Percentiles rank a stretch among this genome's conserved stretches.
phyloP scores from a whole-genome alignment of 1,140 invertebrate genomes.

The Meloidogyne exigua region DNA sequence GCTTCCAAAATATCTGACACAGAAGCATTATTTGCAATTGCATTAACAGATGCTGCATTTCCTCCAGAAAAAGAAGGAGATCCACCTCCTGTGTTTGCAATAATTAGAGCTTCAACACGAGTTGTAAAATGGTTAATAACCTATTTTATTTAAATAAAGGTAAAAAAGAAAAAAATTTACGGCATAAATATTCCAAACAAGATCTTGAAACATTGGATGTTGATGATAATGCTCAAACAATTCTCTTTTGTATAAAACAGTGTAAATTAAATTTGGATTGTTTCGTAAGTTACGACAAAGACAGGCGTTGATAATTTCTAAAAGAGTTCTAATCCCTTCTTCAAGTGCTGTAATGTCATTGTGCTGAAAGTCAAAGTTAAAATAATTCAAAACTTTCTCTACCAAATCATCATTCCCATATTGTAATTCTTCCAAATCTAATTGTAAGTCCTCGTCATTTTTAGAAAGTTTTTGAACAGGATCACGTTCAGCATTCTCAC shows the following conservation, averaged over 20 bases:
- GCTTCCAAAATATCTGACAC: constrained; percentile 80
- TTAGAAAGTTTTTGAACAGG: constrained; percentile 33
- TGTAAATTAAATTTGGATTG: constrained; percentile 93
- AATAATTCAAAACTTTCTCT: neutral
- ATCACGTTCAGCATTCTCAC: constrained; percentile 54
- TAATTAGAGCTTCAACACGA: constrained; percentile 72
- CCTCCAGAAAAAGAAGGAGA: neutral
- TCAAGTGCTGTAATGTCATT: constrained; percentile 90
- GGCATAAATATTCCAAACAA: constrained; percentile 92
- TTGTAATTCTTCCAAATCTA: neutral
- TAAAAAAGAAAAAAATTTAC: constrained; percentile 67
- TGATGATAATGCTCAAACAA: constrained; percentile 82
- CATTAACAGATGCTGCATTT: constrained; percentile 2
- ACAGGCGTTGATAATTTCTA: constrained; percentile 53
- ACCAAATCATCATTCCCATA: constrained; percentile 3
- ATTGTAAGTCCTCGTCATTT: constrained; percentile 20
- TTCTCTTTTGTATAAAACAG: constrained; percentile 86
- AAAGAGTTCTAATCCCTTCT: constrained; percentile 79
- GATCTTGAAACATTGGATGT: constrained; percentile 87
- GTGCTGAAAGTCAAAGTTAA: constrained; percentile 65
- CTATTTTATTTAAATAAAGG: constrained; percentile 65
- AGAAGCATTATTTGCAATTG: constrained; percentile 20
- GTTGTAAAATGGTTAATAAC: constrained; percentile 83
- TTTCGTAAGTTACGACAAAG: constrained; percentile 71
- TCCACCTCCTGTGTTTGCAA: constrained; percentile 37